These are phyloP conservation scores for Odontocolon sp. DNA, from an alignment of 2,888 invertebrate genomes.

Conservation along the genomic window DNA sequence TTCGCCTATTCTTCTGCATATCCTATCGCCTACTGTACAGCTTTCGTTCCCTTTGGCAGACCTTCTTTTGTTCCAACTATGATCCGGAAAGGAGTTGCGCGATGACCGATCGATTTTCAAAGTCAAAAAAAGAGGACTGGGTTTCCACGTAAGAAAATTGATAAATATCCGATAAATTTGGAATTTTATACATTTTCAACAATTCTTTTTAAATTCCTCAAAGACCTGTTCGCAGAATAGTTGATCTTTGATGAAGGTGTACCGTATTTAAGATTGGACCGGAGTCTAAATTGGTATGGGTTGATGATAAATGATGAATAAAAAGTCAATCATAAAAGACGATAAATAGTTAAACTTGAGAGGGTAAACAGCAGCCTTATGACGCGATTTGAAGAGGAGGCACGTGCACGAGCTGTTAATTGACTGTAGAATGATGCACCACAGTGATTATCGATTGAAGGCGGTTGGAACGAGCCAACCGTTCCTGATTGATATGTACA, in stretches of 20 bases:
- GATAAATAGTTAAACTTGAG: neutral
- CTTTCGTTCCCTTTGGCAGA: conserved; percentile 22
- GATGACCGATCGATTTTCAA: conserved; percentile 35
- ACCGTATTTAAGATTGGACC: no score
- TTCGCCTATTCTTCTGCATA: conserved; percentile 54
- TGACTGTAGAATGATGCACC: conserved; percentile 58
- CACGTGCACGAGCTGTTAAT: conserved; percentile 55
- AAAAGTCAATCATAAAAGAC: no score
- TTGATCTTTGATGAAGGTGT: no score
- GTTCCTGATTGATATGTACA: conserved; percentile 56
- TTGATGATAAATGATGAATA: no score
- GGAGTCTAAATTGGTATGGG: no score
- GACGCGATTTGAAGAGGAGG: conserved; percentile 40
- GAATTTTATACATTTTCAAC: no score
- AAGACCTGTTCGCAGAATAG: no score
- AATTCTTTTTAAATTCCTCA: no score
- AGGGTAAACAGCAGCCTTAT: conserved; percentile 17
- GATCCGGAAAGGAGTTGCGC: conserved; percentile 16
- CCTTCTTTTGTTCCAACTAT: neutral
- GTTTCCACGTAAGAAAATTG: no score
- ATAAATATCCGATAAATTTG: no score
- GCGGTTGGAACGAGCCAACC: conserved; percentile 59
- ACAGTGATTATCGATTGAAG: conserved; percentile 59
- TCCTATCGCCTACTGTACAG: conserved; percentile 34
- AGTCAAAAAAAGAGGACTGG: neutral